Conservation (phyloP, 92 coral and sea anemone species). For the Porites lobata region DNA sequence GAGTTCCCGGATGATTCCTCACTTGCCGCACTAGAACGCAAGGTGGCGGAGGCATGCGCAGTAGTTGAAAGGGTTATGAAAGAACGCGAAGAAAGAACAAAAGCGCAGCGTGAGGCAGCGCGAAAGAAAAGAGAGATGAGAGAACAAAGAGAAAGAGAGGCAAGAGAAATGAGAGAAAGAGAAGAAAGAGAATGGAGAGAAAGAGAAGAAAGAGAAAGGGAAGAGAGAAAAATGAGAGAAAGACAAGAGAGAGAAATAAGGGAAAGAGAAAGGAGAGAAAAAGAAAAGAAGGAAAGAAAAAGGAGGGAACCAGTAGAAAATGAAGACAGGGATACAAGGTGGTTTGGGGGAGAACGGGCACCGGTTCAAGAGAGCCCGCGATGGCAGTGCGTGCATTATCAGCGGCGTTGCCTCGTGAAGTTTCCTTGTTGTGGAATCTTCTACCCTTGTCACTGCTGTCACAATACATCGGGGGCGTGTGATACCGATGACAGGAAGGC, state of each 20-base stretch:
- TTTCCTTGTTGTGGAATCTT: constrained; percentile 83
- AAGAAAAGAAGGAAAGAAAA: not conserved
- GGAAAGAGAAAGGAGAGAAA: constrained; percentile 23
- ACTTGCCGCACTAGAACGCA: constrained; percentile 25
- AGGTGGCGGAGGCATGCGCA: constrained; percentile 63
- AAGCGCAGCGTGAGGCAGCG: constrained; percentile 17
- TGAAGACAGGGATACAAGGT: not conserved
- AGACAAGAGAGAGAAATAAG: not conserved
- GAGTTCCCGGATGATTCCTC: not conserved
- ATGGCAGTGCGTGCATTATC: constrained; percentile 86
- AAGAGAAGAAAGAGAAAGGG: not conserved
- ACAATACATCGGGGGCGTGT: constrained; percentile 81
- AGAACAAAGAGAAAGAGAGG: constrained; percentile 31
- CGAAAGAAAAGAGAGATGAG: constrained; percentile 20
- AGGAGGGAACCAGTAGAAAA: not conserved
- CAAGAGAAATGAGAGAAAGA: constrained; percentile 4
- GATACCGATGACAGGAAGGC: constrained; percentile 70
- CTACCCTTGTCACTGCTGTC: constrained; percentile 93
- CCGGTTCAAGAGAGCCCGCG: constrained; percentile 36
- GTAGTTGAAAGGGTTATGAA: constrained; percentile 40
- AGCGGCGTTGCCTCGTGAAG: constrained; percentile 76
- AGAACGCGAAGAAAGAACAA: constrained; percentile 29
- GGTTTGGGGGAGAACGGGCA: not conserved
- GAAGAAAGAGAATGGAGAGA: constrained; percentile 1
- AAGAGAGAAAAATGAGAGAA: not conserved